Evolutionary conservation across 2,113 vertebrate species (phyloP).

Genomic region (Laticauda colubrina): DNA sequence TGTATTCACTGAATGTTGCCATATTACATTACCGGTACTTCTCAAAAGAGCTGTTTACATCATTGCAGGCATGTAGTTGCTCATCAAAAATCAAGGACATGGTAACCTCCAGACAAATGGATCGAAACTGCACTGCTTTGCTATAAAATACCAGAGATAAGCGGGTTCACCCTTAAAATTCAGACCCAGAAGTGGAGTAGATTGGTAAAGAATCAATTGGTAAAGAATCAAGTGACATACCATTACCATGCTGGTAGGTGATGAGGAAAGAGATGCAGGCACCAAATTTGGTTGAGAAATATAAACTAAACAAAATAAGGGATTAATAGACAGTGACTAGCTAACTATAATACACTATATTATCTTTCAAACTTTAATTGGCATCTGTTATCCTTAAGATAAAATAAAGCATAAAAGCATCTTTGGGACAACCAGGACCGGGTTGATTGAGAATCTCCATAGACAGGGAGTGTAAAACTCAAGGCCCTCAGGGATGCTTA

Average conservation of each 20-base stretch:
- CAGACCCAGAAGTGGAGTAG: neutral
- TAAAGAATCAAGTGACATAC: neutral
- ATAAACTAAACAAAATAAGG: neutral
- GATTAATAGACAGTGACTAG: neutral
- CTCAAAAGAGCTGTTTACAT: neutral
- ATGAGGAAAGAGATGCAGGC: neutral
- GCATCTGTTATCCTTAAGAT: neutral
- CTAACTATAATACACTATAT: neutral
- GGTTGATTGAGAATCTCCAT: neutral
- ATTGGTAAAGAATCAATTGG: neutral
- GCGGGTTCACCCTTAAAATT: neutral
- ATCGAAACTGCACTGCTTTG: neutral
- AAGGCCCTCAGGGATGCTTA: too few species aligned
- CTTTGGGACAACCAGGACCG: neutral
- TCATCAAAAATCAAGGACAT: slow-evolving; percentile 16
- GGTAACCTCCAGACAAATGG: neutral
- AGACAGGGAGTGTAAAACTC: neutral
- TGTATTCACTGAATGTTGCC: neutral
- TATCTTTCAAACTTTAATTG: neutral
- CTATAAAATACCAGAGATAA: slow-evolving; percentile 9
- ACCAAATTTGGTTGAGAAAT: neutral
- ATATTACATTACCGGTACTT: neutral
- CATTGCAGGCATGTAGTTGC: neutral
- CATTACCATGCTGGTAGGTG: neutral
- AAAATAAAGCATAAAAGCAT: neutral